A percentile compares a stretch with the other conserved stretches of the same genome.
Evolutionary conservation across 2,888 invertebrate genomes (phyloP).

Genomic region (Meliscaeva auricollis): DNA sequence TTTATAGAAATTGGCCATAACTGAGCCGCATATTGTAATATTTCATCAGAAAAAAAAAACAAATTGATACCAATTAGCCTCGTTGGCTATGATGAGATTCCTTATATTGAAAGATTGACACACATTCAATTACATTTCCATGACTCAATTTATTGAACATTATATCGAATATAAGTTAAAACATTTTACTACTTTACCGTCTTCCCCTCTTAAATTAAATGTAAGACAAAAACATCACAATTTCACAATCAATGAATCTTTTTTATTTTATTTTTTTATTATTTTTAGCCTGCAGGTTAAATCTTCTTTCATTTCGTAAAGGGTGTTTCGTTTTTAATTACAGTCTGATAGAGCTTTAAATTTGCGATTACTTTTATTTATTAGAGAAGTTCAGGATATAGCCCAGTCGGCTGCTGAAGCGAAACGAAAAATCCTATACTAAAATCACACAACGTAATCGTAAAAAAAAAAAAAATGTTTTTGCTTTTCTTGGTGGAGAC

Average conservation of each 20-base stretch:
- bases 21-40: background rate
- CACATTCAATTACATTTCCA: slow-evolving; percentile 53
- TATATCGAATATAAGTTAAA: slow-evolving; percentile 69
- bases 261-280: background rate
- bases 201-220: background rate
- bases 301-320: slow-evolving; percentile 20
- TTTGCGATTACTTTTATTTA: background rate
- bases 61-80: slow-evolving; percentile 60
- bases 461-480: no score
- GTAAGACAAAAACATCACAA: background rate
- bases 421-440: no score
- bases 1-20: slow-evolving; percentile 41
- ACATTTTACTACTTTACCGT: background rate
- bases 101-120: slow-evolving; percentile 41
- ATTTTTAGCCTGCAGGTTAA: background rate
- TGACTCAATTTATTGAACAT: slow-evolving; percentile 48
- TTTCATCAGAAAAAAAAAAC: slow-evolving; percentile 25
- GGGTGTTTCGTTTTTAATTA: slow-evolving; percentile 2
- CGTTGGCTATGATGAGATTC: slow-evolving; percentile 34
- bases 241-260: slow-evolving; percentile 13
- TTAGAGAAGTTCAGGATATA: no score
- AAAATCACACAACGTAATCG: no score
- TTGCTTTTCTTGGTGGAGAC: no score
- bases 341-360: background rate
- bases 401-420: no score